These are phyloP conservation scores for Drosophila longiperda DNA, from an alignment of 2,888 invertebrate genomes.

Conservation along the genomic window DNA sequence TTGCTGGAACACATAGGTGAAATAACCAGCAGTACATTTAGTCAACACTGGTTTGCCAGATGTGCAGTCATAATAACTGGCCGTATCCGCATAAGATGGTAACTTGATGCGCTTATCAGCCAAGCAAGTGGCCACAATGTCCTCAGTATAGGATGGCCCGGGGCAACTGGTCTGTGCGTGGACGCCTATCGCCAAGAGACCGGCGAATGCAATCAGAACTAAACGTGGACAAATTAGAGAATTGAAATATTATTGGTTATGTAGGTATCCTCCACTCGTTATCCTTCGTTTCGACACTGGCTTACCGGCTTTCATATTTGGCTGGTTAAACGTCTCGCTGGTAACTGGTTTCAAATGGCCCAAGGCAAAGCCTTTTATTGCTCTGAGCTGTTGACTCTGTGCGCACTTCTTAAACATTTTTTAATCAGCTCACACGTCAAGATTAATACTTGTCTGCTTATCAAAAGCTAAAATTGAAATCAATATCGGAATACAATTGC, in stretches of 20 bases:
- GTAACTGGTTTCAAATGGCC: conserved; percentile 40
- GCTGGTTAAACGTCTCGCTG: conserved; percentile 45
- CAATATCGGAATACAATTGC: conserved; percentile 26
- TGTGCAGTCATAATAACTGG: conserved; percentile 60
- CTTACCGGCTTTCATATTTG: conserved; percentile 70
- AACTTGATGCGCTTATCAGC: conserved; percentile 27
- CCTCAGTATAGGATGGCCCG: conserved; percentile 36
- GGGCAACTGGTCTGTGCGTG: conserved; percentile 30
- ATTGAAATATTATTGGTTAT: background rate
- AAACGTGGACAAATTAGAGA: background rate
- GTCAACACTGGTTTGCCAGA: background rate
- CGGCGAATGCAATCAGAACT: conserved; percentile 67
- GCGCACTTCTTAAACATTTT: conserved; percentile 47
- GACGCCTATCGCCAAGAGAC: conserved; percentile 51
- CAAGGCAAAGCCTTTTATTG: conserved; percentile 60
- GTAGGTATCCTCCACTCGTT: background rate
- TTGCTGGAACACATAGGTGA: conserved; percentile 70
- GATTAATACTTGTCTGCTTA: conserved; percentile 73
- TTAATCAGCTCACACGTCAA: conserved; percentile 71
- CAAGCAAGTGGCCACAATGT: conserved; percentile 44
- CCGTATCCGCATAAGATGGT: conserved; percentile 63
- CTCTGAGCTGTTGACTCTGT: conserved; percentile 9
- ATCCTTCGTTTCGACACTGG: background rate
- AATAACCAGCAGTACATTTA: conserved; percentile 55
- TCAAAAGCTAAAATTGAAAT: conserved; percentile 39